Evolutionary conservation across 2,113 vertebrate species (phyloP), one percentile per base, ranked within the genome.

Genomic region (Peucedramus taeniatus): DNA sequence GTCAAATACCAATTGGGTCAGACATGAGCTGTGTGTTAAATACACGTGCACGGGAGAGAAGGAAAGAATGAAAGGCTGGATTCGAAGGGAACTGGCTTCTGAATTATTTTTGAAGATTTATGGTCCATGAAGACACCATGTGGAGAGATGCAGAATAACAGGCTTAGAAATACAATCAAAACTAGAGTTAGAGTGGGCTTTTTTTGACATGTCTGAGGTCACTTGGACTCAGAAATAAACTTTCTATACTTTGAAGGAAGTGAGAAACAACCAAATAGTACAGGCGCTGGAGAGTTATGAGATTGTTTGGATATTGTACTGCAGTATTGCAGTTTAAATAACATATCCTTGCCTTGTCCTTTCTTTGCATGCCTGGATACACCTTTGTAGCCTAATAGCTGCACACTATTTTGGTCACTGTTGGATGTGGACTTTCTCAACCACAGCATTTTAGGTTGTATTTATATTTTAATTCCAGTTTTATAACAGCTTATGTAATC

Each of bases 91-190:
- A 66, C 20, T 70, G 15, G 42, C 39, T 81, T 60, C 86, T 47
- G n/a, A 71, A 49, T n/a, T 80, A 21, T 24, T 85, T 80, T 39
- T 60, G 49, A 87, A 64, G 51, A 86, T 92, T 88, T 61, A n/a
- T 20, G 60, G 91, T 74, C 85, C 35, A 35, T 50, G 87, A 93
- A 95, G 86, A 97, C 94, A 94, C 92, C 97, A 65, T 59, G 93
- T 95, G 95, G 97, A 90, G 49, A 49, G 50, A 79, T 59, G 76
- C 31, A 87, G 89, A 96, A 92, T 42, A 92, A 87, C 91, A 80
- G 15, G 51, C 11, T 94, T 68, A 81, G 63, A 87, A 53, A 18
- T 35, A 56, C 5, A 3, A 56, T 51, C 31, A 78, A 87, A 83
- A 79, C 49, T 40, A 39, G 18, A 83, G 22, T 56, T 75, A 54